phyloP scores from a whole-genome alignment of 2,888 invertebrate species.

The Lithophane ornitopus region DNA sequence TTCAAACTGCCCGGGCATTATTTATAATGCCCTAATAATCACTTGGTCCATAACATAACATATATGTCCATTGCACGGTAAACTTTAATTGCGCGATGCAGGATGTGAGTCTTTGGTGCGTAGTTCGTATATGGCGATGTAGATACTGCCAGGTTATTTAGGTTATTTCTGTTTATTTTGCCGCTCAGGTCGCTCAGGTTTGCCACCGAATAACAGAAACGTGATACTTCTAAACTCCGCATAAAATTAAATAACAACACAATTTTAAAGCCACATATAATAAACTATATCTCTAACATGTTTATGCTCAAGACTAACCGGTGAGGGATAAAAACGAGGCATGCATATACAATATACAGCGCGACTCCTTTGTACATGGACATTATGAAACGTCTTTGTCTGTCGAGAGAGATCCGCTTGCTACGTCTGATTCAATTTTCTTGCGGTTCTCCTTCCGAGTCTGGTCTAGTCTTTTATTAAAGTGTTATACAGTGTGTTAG shows the following conservation, averaged over 20 bases:
- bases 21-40: too few relatives aligned
- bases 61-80: too few relatives aligned
- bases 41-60: too few relatives aligned
- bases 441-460: slow-evolving; percentile 26
- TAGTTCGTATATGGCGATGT: too few relatives aligned
- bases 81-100: too few relatives aligned
- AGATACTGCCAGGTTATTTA: too few relatives aligned
- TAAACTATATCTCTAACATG: slow-evolving; percentile 6
- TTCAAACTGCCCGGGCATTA: too few relatives aligned
- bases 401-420: slow-evolving; percentile 30
- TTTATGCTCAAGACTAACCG: slow-evolving; percentile 26
- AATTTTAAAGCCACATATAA: slow-evolving; percentile 28
- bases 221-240: not conserved
- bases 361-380: slow-evolving; percentile 54
- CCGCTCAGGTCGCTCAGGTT: too few relatives aligned
- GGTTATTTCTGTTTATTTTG: too few relatives aligned
- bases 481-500: slow-evolving; percentile 21
- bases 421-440: slow-evolving; percentile 58
- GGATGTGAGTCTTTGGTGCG: too few relatives aligned
- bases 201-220: too few relatives aligned
- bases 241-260: not conserved
- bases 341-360: slow-evolving; percentile 28
- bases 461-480: slow-evolving; percentile 36
- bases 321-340: slow-evolving; percentile 34
- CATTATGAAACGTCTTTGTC: slow-evolving; percentile 55